Evolutionary conservation across 23 tunicate species (phyloP).

Genomic region (Styela plicata): DNA sequence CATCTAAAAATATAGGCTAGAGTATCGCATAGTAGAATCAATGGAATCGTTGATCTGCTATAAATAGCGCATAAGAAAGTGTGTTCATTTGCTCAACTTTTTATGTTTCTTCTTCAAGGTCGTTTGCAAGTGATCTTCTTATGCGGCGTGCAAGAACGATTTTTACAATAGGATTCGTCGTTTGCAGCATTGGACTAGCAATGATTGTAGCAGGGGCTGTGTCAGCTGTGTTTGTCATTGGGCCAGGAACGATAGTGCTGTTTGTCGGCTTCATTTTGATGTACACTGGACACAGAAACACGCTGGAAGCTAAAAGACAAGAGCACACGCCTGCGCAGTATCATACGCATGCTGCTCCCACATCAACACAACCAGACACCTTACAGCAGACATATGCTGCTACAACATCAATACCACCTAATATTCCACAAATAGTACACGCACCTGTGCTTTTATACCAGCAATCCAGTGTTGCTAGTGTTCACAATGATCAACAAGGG

Average conservation of each 20-base stretch:
- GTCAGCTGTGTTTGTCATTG: neutral
- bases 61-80: too few species aligned
- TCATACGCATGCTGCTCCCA: too few species aligned
- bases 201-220: neutral
- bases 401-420: too few species aligned
- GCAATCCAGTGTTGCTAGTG: neutral
- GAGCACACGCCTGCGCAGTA: too few species aligned
- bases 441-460: neutral
- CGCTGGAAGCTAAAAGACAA: neutral
- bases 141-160: neutral
- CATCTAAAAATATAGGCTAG: too few species aligned
- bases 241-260: neutral
- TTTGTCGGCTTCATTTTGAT: neutral
- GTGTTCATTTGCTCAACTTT: too few species aligned
- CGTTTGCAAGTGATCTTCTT: neutral
- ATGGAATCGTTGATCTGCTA: too few species aligned
- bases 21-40: too few species aligned
- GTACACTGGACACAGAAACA: neutral
- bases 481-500: neutral
- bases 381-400: neutral
- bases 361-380: neutral
- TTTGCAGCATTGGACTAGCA: neutral
- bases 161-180: neutral
- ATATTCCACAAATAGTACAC: neutral
- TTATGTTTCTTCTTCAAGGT: too few species aligned